Percentiles rank a stretch among this genome's conserved stretches.
Conservation (phyloP, 2,888 invertebrate species). For the Chymomyza caudatula region DNA sequence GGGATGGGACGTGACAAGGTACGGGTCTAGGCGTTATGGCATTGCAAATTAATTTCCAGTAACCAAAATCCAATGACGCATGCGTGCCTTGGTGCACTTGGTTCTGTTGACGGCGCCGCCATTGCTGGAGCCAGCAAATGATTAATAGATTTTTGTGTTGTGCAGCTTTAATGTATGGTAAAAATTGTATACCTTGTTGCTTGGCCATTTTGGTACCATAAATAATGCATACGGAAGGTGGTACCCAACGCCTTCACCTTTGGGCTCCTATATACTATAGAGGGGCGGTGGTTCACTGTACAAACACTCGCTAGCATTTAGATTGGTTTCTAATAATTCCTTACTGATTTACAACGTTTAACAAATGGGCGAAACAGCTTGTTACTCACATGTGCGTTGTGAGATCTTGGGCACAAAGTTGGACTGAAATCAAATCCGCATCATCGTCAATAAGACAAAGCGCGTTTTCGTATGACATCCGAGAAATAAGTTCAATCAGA, state of each 20-base stretch:
- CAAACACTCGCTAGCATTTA: neutral
- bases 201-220: slow-evolving; percentile 8
- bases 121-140: slow-evolving; percentile 21
- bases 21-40: neutral
- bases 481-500: too few relatives aligned
- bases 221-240: slow-evolving; percentile 43
- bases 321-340: neutral
- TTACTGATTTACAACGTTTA: too few relatives aligned
- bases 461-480: too few relatives aligned
- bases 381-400: too few relatives aligned
- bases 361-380: too few relatives aligned
- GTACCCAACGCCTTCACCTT: slow-evolving; percentile 18
- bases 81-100: neutral
- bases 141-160: slow-evolving; percentile 53
- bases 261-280: neutral
- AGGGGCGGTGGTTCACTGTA: neutral
- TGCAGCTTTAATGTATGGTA: slow-evolving; percentile 35
- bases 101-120: slow-evolving; percentile 4
- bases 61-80: slow-evolving; percentile 7
- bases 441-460: too few relatives aligned
- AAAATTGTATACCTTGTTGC: slow-evolving; percentile 5
- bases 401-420: too few relatives aligned
- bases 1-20: neutral
- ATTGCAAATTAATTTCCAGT: slow-evolving; percentile 1
- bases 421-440: too few relatives aligned